Base-by-base conservation (phyloP, 2,888 invertebrate genomes). In the Uloborus plumipes region DNA sequence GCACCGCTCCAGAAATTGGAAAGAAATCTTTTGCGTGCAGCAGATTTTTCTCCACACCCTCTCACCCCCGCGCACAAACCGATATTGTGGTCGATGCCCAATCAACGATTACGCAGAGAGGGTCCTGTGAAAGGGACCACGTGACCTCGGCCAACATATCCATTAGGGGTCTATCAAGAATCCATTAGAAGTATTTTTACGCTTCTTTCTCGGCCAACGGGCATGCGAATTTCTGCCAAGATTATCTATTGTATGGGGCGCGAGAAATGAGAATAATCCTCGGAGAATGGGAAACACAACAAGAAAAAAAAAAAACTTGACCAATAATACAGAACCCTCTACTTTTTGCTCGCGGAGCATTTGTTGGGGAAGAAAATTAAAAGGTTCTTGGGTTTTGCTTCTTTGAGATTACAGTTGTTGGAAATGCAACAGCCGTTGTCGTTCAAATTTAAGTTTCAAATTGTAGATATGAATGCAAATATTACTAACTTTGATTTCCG, bases 81-180 rank as follows among this genome's bases (percentile, higher is more conserved):
- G 58, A 75, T 81, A 73, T 70, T 74, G 26, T 62, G 51, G 74
- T 70, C 74, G 80, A 81, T 81, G 80, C 64, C 65, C 74, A 81
- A 81, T 81, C 80, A 74, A 66, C 64, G 65, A 76, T 76, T 59
- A 50, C 66, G 55, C 55, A 58, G 58, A 55, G 71, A 64, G 77
- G 50, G 49, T 50, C 69, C 69, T 81, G 80, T 72, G 80, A 81
- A 75, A 70, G 20, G 31, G 64, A 70, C 80, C 80, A 81, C 74
- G 80, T 81, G 80, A 81, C 80, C 64, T 39, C 31, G 26, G 11
- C 59, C 39, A 67, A 53, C 58, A 75, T 74, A 75, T 74, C 74
- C 74, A 81, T 74, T 74, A 75, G 74, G 55, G 74, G 69, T 81
- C 80, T 81, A 81, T 81, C 80, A 81, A 81, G 80, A 81, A 81